Percentiles rank a stretch among this genome's conserved stretches.
Conservation (phyloP, 2,797 vertebrate genomes). For the Fratercula arctica region DNA sequence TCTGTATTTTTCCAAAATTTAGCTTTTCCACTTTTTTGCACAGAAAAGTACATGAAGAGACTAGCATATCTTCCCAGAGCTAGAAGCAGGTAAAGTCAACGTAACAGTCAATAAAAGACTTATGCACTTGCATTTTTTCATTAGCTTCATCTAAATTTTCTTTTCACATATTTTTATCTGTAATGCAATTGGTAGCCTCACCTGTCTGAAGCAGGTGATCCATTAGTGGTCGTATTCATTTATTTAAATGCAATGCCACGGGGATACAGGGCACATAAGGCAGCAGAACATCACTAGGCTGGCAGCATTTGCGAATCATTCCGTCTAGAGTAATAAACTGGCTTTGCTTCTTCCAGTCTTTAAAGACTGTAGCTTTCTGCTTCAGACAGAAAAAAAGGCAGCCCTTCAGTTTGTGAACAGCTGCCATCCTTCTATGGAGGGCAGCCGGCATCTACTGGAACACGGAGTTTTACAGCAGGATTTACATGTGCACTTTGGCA, state of each 20-base stretch:
- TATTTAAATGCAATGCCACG: background rate
- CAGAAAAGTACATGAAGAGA: background rate
- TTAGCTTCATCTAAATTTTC: background rate
- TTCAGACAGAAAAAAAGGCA: background rate
- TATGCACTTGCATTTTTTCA: background rate
- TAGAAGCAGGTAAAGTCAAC: background rate
- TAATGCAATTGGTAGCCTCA: background rate
- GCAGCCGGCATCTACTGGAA: background rate
- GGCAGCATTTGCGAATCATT: background rate
- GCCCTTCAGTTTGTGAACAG: background rate
- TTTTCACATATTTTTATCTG: background rate
- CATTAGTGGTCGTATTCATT: constrained; percentile 6
- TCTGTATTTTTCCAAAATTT: background rate
- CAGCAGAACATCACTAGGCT: background rate
- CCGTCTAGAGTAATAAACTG: background rate
- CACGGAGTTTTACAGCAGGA: background rate
- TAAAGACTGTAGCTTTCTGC: background rate
- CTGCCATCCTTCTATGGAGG: background rate
- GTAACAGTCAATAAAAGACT: background rate
- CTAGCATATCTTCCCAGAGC: background rate
- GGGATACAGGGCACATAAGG: background rate
- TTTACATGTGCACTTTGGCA: background rate
- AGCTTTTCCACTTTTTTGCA: background rate
- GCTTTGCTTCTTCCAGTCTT: background rate
- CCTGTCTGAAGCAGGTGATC: background rate